Percentiles rank a stretch among this genome's conserved stretches.
phyloP scores from a whole-genome alignment of 2,797 vertebrate species.

The Masticophis lateralis region DNA sequence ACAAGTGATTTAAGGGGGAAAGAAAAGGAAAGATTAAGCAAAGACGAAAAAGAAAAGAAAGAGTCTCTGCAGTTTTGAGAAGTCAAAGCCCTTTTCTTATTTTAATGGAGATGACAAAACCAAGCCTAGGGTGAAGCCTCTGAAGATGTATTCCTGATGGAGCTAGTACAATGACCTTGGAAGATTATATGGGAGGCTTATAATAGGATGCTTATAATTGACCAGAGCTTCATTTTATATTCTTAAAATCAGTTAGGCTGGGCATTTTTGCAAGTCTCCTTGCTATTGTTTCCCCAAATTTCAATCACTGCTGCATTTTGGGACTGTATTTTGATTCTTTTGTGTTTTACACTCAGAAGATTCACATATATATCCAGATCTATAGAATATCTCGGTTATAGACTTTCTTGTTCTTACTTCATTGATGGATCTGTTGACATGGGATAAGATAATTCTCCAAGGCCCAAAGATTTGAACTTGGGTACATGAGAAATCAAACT shows the following conservation, averaged over 20 bases:
- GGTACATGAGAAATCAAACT: neutral
- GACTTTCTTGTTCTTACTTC: neutral
- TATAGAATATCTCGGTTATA: neutral
- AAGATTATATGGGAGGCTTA: slow-evolving; percentile 16
- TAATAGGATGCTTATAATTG: slow-evolving; percentile 24
- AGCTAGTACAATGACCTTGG: slow-evolving; percentile 1
- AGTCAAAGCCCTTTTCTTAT: slow-evolving; percentile 1
- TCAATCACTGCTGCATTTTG: slow-evolving; percentile 60
- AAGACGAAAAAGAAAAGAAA: neutral
- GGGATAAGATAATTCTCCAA: neutral
- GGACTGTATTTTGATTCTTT: slow-evolving; percentile 47
- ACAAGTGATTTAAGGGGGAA: neutral
- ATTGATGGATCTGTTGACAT: neutral
- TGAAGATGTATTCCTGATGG: slow-evolving; percentile 6
- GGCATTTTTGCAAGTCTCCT: slow-evolving; percentile 30
- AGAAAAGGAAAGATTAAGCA: neutral
- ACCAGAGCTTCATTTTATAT: slow-evolving; percentile 42
- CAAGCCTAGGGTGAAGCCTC: neutral
- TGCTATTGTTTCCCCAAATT: slow-evolving; percentile 39
- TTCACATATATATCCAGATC: neutral
- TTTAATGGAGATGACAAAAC: slow-evolving; percentile 2
- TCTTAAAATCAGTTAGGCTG: slow-evolving; percentile 44
- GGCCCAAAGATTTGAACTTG: neutral
- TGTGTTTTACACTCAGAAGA: slow-evolving; percentile 3
- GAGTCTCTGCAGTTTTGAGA: neutral